These are phyloP conservation scores for Leptodirus hochenwartii DNA, from an alignment of 2,888 invertebrate genomes.

Conservation along the genomic window DNA sequence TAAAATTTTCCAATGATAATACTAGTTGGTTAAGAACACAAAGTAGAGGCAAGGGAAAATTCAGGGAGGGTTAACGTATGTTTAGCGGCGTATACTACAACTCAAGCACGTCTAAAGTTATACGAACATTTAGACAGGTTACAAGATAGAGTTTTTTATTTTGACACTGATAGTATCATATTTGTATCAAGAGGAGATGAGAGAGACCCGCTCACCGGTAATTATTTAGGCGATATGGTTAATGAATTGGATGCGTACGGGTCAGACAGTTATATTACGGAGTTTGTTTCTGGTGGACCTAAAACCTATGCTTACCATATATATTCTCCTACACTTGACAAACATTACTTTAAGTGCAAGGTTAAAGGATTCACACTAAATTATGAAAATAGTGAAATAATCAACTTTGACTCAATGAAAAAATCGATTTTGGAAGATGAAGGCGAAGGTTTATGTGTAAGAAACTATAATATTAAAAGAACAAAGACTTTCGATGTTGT, in stretches of 20 bases:
- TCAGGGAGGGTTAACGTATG: constrained; percentile 17
- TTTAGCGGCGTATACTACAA: constrained; percentile 21
- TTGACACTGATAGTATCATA: constrained; percentile 21
- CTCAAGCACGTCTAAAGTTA: constrained; percentile 19
- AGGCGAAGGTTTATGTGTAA: no score
- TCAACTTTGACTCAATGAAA: no score
- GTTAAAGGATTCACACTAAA: no score
- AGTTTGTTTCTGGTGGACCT: constrained; percentile 20
- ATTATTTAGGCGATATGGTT: constrained; percentile 19
- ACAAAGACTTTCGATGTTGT: no score
- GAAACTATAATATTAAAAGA: no score
- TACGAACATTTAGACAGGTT: constrained; percentile 18
- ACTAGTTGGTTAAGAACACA: no score
- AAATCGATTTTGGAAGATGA: no score
- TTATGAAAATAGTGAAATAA: no score
- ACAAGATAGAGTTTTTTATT: constrained; percentile 18
- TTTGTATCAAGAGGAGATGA: constrained; percentile 12
- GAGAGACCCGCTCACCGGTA: constrained; percentile 15
- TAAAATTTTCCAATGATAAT: no score
- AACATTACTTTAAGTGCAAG: no score
- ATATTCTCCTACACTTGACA: no score
- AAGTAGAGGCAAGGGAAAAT: no score
- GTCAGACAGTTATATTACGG: constrained; percentile 14
- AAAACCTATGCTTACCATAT: constrained; percentile 19
- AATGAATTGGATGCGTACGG: constrained; percentile 17